Base-by-base conservation (phyloP, 1,140 invertebrate species). In the Calycopis cecrops region DNA sequence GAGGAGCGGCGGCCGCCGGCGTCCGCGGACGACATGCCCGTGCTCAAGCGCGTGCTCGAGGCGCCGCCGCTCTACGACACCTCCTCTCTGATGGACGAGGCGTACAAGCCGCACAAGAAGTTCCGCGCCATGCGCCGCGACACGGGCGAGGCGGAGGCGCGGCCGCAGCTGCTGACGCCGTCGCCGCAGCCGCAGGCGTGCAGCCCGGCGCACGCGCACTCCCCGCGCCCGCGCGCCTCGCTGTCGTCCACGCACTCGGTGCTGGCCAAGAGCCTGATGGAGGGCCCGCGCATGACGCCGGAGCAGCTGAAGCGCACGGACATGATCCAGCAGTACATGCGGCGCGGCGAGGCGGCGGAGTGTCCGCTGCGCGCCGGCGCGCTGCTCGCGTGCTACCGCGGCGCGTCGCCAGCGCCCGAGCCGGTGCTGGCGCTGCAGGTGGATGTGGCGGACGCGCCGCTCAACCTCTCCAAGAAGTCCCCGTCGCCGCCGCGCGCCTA, bases 81-180 rank as follows among this genome's bases (percentile, higher is more conserved):
- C 40, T 95, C 95, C 70, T 94, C 94, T 0, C 82, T 97, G 37
- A 97, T 97, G 95, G 96, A 97, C 76, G 96, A 97, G 83, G 96
- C 96, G 0, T 97, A 97, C 88, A 96, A 97, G 71, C 95, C 96
- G 44, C 96, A 98, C 89, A 98, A 98, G 81, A 98, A 98, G 79
- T 97, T 98, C 90, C 91, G 96, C 3, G 94, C 94, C 0, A 82
- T 95, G 67, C 87, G 94, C 4, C 93, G 94, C 63, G 94, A 95
- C 64, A 93, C 91, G 4, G 93, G 94, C 21, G 93, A 94, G 64
- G 93, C 93, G 0, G 94, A 95, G 65, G 87, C 79, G 48, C 69
- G 80, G 18, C 61, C 69, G 6, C 69, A 66, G 55, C 70, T 59
- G 52, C 59, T 72, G 50, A 73, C 71, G 44, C 64, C 78, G 6